Evolutionary conservation across 2,797 vertebrate genomes (phyloP).

Genomic region (Graptemys geographica): DNA sequence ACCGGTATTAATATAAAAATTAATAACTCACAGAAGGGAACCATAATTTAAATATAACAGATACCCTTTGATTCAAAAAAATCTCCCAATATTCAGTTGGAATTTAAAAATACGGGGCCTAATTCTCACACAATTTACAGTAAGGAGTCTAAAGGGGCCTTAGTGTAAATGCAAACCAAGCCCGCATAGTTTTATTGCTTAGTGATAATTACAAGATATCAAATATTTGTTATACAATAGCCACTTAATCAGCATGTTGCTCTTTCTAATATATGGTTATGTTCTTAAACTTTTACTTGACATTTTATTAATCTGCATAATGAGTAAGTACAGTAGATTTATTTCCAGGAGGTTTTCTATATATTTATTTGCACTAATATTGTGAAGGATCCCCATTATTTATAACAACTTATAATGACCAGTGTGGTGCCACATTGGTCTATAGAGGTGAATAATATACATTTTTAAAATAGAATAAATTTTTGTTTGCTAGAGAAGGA

Average conservation of each 20-base stretch:
- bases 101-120: neutral
- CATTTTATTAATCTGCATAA: conserved; percentile 33
- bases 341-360: fast-evolving
- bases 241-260: conserved; percentile 51
- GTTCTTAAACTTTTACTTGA: conserved; percentile 35
- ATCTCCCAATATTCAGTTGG: neutral
- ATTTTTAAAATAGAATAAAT: neutral
- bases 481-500: neutral
- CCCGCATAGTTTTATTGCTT: conserved; percentile 33
- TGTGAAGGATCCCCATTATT: neutral
- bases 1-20: neutral
- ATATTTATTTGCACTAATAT: neutral
- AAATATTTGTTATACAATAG: conserved; percentile 45
- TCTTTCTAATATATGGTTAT: neutral
- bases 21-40: neutral
- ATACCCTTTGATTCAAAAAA: neutral
- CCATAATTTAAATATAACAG: neutral
- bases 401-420: conserved; percentile 1
- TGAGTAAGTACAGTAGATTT: conserved; percentile 5
- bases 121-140: neutral
- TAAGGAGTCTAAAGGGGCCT: neutral
- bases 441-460: neutral
- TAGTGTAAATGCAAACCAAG: conserved; percentile 27
- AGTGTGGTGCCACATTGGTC: neutral
- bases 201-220: conserved; percentile 40